phyloP scores from a whole-genome alignment of 2,113 vertebrate genomes.

The Ammodytes dubius region DNA sequence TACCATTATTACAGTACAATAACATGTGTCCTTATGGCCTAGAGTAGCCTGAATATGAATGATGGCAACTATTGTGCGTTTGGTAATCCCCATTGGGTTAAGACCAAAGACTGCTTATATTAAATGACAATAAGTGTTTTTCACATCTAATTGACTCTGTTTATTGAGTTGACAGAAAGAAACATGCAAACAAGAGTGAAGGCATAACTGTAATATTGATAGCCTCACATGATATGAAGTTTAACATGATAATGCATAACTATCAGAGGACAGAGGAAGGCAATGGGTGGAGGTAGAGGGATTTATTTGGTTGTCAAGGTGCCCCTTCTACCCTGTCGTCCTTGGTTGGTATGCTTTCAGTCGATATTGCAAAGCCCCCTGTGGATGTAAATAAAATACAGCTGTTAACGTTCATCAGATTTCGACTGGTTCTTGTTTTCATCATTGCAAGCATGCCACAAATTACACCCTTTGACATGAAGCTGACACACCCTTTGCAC shows the following conservation, averaged over 20 bases:
- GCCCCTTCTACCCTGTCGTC: conserved; percentile 48
- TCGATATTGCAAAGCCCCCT: conserved; percentile 63
- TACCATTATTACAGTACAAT: background rate
- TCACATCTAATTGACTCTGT: conserved; percentile 44
- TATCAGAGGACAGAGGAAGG: conserved; percentile 20
- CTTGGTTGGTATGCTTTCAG: conserved; percentile 60
- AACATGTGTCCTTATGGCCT: background rate
- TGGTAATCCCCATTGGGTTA: too few species aligned
- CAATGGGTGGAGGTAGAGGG: conserved; percentile 51
- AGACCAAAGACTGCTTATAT: conserved; percentile 3
- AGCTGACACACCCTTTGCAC: conserved; percentile 33
- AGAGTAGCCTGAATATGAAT: background rate
- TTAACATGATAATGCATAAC: conserved; percentile 35
- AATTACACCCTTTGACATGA: conserved; percentile 9
- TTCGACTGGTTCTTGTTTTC: background rate
- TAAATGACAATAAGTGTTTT: conserved; percentile 47
- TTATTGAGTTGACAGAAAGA: conserved; percentile 70
- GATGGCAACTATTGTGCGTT: background rate
- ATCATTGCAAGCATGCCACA: background rate
- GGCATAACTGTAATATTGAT: conserved; percentile 25
- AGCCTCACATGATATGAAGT: conserved; percentile 65
- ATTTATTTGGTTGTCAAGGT: conserved; percentile 41
- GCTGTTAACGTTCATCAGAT: background rate
- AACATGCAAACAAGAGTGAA: conserved; percentile 78
- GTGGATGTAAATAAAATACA: conserved; percentile 33